phyloP scores from a whole-genome alignment of 2,888 invertebrate species.

The Synergus umbraculus region DNA sequence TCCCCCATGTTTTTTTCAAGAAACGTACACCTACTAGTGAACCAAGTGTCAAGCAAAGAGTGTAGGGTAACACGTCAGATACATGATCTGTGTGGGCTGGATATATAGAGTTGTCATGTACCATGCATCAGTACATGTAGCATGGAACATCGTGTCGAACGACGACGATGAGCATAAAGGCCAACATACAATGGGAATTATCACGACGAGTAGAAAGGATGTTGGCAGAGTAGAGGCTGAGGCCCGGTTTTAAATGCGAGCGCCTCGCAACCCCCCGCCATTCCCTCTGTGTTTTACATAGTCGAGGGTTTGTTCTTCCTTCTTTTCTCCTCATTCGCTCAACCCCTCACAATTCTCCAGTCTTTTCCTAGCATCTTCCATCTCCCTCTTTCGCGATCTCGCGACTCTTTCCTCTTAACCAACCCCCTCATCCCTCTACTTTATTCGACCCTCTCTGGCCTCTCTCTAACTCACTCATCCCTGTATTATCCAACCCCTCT shows the following conservation, averaged over 20 bases:
- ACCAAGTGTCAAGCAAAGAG: conserved; percentile 32
- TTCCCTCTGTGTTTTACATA: conserved; percentile 64
- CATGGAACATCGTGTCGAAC: conserved; percentile 46
- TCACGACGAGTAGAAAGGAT: conserved; percentile 40
- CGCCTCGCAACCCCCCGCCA: conserved; percentile 50
- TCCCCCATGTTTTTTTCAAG: conserved; percentile 12
- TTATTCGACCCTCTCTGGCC: conserved; percentile 57
- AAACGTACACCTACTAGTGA: conserved; percentile 15
- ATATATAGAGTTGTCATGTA: conserved; percentile 45
- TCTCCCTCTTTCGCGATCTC: conserved; percentile 43
- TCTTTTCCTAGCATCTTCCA: conserved; percentile 43
- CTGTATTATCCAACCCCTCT: conserved; percentile 57
- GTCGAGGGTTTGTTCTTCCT: conserved; percentile 64
- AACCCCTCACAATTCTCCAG: conserved; percentile 55
- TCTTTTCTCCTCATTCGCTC: conserved; percentile 54
- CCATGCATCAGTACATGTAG: neutral
- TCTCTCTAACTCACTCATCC: conserved; percentile 60
- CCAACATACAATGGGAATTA: conserved; percentile 48
- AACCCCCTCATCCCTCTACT: conserved; percentile 43
- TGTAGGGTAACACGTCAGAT: conserved; percentile 11
- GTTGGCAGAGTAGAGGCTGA: conserved; percentile 6
- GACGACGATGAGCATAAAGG: conserved; percentile 22
- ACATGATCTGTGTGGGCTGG: conserved; percentile 45
- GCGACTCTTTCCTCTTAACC: conserved; percentile 50
- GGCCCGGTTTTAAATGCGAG: conserved; percentile 36